Conservation (phyloP, 2,113 vertebrate species). For the Pelvicachromis taeniatus region DNA sequence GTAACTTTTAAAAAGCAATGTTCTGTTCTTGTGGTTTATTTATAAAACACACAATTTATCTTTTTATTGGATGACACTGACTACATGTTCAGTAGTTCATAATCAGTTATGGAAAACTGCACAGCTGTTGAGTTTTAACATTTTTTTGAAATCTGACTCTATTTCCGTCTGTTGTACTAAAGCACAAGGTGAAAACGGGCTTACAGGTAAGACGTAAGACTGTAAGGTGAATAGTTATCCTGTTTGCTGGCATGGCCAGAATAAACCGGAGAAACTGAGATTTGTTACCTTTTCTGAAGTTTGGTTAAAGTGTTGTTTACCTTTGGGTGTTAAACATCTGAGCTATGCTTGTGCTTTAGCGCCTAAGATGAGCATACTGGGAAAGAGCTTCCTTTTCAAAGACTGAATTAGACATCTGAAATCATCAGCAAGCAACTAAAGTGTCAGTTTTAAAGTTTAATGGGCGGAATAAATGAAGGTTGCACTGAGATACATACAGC, state of each 20-base stretch:
- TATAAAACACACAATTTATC: neutral
- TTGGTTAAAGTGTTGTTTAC: neutral
- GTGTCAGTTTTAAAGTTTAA: neutral
- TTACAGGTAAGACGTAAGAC: accelerated
- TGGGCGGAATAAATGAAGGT: neutral
- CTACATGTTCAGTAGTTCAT: neutral
- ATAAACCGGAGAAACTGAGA: neutral
- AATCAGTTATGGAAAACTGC: neutral
- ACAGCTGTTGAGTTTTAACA: neutral
- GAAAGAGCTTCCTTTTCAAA: neutral
- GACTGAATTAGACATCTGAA: neutral
- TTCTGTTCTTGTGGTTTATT: neutral
- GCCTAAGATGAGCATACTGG: neutral
- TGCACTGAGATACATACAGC: neutral
- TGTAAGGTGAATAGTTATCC: neutral
- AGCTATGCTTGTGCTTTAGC: neutral
- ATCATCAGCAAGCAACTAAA: neutral
- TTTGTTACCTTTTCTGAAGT: neutral
- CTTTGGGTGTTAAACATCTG: neutral
- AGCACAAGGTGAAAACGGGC: neutral
- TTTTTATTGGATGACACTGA: neutral
- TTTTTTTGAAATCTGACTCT: neutral
- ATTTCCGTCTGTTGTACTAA: neutral
- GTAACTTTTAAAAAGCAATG: neutral
- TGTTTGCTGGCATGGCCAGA: neutral